Evolutionary conservation across 2,797 vertebrate species (phyloP), one percentile per base, ranked within the genome.

Genomic region (Pangasius mekongensis): DNA sequence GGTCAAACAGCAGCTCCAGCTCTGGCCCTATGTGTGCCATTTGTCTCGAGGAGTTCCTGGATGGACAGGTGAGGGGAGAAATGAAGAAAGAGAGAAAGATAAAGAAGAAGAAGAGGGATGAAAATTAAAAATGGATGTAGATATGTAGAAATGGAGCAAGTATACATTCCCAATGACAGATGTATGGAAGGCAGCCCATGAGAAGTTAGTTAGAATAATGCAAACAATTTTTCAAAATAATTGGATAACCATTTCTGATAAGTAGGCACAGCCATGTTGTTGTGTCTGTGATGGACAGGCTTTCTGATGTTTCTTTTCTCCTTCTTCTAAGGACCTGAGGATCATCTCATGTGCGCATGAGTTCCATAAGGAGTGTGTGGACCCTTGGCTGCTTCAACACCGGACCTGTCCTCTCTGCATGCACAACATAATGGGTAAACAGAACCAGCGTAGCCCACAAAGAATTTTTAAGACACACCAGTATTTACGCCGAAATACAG

Each of bases 321-420:
- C 14, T 54, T 22, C 7, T 18, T 16, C 3, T n/a, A 80, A 99
- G 99, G 97, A 99, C 73, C 93, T 99, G 89, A 97, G 99, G 90
- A 97, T 99, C 94, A 98, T 99, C 94, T 98, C 98, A 0, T 99
- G 99, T 77, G 96, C 95, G 86, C 99, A 99, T 0, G 98, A 99
- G 93, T 99, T 99, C 94, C 99, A 99, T 88, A 97, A 97, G 89
- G 95, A 96, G 81, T 99, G 99, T 30, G 98, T 99, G 56, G 99
- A 99, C 93, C 98, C 98, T 60, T 99, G 99, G 99, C 96, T 99
- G 49, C 95, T 97, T 87, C 97, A 99, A 85, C 97, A 98, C 89
- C 98, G 96, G 91, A 99, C 98, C 0, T 99, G 99, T 81, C 99
- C 99, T 0, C 97, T 99, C 89, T 99, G 99, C 97, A 99, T 99